phyloP scores from a whole-genome alignment of 2,797 vertebrate species.

The Crenuchus spilurus region DNA sequence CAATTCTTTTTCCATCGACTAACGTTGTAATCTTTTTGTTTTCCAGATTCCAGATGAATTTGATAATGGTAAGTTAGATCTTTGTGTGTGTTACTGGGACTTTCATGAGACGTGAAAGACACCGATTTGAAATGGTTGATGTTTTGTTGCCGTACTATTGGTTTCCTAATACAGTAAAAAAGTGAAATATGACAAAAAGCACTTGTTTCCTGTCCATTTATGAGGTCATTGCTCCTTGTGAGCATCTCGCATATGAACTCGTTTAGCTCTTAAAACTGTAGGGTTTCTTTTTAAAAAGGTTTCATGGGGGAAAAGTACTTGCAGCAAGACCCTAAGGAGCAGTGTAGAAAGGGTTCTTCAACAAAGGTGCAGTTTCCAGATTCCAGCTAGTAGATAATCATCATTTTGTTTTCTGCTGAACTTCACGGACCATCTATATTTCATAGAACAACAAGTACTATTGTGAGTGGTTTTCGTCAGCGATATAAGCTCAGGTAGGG shows the following conservation, averaged over 20 bases:
- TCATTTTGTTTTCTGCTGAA: not conserved
- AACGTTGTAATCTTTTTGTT: slow-evolving; percentile 44
- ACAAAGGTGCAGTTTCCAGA: not conserved
- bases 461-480: not conserved
- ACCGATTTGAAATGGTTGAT: not conserved
- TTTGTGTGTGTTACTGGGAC: not conserved
- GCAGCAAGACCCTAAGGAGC: too few relatives aligned
- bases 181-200: not conserved
- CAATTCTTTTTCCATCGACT: not conserved
- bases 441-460: too few relatives aligned
- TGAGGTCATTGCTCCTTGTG: not conserved
- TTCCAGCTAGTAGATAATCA: not conserved
- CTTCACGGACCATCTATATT: too few relatives aligned
- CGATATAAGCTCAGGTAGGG: not conserved
- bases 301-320: not conserved
- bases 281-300: not conserved
- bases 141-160: not conserved
- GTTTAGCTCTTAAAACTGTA: not conserved
- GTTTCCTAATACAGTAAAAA: not conserved
- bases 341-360: not conserved
- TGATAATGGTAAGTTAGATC: slow-evolving; percentile 83
- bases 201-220: not conserved
- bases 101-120: not conserved
- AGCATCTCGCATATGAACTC: not conserved
- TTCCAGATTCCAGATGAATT: slow-evolving; percentile 90